These are phyloP conservation scores for Parasteatoda tepidariorum DNA, from an alignment of 1,140 invertebrate genomes.

Conservation along the genomic window DNA sequence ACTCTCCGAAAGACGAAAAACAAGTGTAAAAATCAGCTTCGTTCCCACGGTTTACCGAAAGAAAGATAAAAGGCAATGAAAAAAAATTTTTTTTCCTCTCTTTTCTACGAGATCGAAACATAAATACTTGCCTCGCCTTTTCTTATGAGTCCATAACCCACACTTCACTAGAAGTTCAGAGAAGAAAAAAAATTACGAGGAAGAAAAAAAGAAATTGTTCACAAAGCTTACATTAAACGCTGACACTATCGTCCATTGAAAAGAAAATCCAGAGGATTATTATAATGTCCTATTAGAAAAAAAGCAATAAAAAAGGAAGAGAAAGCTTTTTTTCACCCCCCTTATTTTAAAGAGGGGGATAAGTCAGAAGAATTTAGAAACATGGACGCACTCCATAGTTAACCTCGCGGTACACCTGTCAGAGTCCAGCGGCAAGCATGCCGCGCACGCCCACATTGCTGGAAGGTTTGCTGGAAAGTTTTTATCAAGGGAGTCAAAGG, in stretches of 20 bases:
- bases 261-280: slow-evolving; percentile 43
- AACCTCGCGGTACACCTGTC: slow-evolving; percentile 58
- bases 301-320: slow-evolving; percentile 22
- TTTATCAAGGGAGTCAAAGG: not conserved
- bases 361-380: slow-evolving; percentile 45
- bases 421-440: slow-evolving; percentile 48
- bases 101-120: slow-evolving; percentile 14
- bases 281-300: slow-evolving; percentile 56
- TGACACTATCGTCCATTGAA: slow-evolving; percentile 33
- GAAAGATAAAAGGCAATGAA: slow-evolving; percentile 1
- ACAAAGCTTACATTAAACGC: slow-evolving; percentile 45
- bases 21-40: not conserved
- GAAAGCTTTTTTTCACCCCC: slow-evolving; percentile 13
- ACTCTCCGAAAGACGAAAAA: too few relatives aligned
- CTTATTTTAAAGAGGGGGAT: slow-evolving; percentile 8
- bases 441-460: slow-evolving; percentile 48
- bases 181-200: slow-evolving; percentile 7
- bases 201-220: not conserved
- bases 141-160: not conserved
- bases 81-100: not conserved
- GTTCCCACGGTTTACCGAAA: slow-evolving; percentile 27
- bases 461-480: slow-evolving; percentile 25
- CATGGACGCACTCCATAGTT: slow-evolving; percentile 57
- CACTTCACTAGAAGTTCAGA: not conserved
- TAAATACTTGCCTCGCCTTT: slow-evolving; percentile 24